A percentile compares a stretch with the other conserved stretches of the same genome.
These are phyloP conservation scores for Erpornis zantholeuca DNA, from an alignment of 2,113 vertebrate species.

Conservation along the genomic window DNA sequence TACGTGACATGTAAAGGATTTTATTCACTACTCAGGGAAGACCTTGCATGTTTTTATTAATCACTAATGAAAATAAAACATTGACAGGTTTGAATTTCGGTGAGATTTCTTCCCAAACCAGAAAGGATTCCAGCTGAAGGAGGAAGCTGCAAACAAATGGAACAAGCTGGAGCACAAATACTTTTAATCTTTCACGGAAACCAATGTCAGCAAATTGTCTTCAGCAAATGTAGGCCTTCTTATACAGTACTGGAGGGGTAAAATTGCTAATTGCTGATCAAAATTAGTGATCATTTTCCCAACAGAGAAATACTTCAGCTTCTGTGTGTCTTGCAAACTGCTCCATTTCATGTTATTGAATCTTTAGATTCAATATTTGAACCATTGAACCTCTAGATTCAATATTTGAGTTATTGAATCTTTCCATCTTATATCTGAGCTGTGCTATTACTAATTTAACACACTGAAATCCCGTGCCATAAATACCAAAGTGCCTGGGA, in stretches of 20 bases:
- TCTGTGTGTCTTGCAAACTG: neutral
- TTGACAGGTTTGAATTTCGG: neutral
- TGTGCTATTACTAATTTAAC: neutral
- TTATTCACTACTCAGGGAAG: neutral
- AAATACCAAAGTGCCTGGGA: neutral
- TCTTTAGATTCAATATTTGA: neutral
- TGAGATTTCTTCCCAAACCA: neutral
- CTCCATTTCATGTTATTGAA: neutral
- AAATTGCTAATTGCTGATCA: neutral
- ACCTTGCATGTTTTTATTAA: constrained; percentile 12
- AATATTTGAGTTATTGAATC: neutral
- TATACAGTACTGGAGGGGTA: neutral
- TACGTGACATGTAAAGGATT: neutral
- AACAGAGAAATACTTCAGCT: neutral
- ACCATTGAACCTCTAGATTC: neutral
- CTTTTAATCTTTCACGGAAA: neutral
- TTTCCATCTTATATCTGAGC: neutral
- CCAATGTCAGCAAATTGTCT: neutral
- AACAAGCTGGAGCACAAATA: neutral
- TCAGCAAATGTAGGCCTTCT: neutral
- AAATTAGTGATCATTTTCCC: neutral
- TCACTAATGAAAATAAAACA: neutral
- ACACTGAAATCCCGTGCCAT: neutral
- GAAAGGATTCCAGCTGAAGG: neutral
- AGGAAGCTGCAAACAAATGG: neutral